Conservation (phyloP, 2,888 invertebrate species). For the Eupithecia exiguata region DNA sequence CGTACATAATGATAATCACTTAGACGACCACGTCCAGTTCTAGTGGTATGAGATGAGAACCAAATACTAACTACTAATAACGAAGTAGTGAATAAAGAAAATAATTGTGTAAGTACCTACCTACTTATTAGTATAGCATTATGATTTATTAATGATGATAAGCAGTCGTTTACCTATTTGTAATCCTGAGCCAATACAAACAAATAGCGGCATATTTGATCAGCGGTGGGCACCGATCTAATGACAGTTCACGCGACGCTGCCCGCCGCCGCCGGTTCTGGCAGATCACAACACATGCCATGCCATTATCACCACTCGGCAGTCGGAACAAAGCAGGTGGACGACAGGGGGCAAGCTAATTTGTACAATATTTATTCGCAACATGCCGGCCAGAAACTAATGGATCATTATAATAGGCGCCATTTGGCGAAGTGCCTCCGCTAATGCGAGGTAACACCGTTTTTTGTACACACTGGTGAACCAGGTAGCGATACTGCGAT, state of each 20-base stretch:
- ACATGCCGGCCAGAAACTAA: slow-evolving; percentile 72
- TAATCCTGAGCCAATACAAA: slow-evolving; percentile 21
- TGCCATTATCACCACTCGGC: slow-evolving; percentile 47
- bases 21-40: too few relatives aligned
- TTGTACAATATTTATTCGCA: slow-evolving; percentile 81
- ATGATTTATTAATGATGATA: too few relatives aligned
- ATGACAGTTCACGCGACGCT: slow-evolving; percentile 71
- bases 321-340: slow-evolving; percentile 62
- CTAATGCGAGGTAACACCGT: slow-evolving; percentile 59
- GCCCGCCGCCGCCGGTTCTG: slow-evolving; percentile 21
- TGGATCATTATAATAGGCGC: slow-evolving; percentile 69
- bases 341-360: slow-evolving; percentile 72
- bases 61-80: too few relatives aligned
- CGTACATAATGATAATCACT: too few relatives aligned
- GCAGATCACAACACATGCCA: slow-evolving; percentile 61
- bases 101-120: too few relatives aligned
- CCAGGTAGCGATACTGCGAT: slow-evolving; percentile 32
- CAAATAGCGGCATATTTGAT: slow-evolving; percentile 53
- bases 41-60: too few relatives aligned
- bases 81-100: too few relatives aligned
- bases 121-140: too few relatives aligned
- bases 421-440: slow-evolving; percentile 75
- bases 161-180: too few relatives aligned
- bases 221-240: slow-evolving; percentile 44
- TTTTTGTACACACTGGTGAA: slow-evolving; percentile 40